phyloP scores from a whole-genome alignment of 2,113 vertebrate species.

The Cinclus mexicanus region DNA sequence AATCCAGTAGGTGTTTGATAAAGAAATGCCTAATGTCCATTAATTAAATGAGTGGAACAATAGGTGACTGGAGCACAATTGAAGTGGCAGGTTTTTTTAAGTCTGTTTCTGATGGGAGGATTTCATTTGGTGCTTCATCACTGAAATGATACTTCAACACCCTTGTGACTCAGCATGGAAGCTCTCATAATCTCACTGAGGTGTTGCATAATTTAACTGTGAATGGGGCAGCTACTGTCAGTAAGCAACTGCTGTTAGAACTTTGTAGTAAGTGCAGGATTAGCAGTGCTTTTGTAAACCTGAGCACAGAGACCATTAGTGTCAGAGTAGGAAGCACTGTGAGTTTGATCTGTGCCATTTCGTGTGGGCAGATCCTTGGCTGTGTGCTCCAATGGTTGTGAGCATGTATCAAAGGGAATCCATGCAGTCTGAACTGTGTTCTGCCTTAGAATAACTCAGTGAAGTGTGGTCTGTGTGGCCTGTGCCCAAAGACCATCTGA shows the following conservation, averaged over 20 bases:
- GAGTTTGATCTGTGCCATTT: not conserved
- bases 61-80: not conserved
- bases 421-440: not conserved
- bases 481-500: not conserved
- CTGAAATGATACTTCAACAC: constrained; percentile 3
- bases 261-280: not conserved
- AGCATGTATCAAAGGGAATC: not conserved
- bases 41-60: not conserved
- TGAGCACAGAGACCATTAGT: not conserved
- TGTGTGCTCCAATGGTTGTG: not conserved
- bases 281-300: not conserved
- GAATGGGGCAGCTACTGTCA: not conserved
- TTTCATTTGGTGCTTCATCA: constrained; percentile 13
- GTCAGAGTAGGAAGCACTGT: not conserved
- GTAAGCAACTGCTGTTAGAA: not conserved
- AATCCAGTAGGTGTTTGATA: not conserved
- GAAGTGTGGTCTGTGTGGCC: not conserved
- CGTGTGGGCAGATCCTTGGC: not conserved
- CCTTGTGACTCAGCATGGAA: constrained; percentile 42
- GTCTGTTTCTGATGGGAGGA: not conserved
- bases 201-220: constrained; percentile 9
- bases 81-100: not conserved
- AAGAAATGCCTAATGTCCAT: not conserved
- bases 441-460: not conserved
- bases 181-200: not conserved